Base-by-base conservation (phyloP, 2,797 vertebrate genomes). In the Psittacula echo region DNA sequence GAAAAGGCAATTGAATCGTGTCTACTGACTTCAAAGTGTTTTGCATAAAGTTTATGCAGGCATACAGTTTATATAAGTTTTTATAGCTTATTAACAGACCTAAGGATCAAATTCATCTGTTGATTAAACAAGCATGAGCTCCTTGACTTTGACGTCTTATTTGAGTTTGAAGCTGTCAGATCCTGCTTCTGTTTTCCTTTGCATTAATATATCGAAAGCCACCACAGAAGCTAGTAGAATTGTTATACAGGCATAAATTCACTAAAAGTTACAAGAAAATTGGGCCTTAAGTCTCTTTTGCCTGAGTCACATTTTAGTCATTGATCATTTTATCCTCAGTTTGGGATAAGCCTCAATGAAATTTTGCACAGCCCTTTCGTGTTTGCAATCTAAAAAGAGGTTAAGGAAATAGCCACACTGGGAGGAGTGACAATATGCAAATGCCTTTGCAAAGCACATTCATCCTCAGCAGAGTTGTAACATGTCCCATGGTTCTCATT, bases 341-440 rank as follows among this genome's bases (percentile, higher is more conserved):
- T 95, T 95, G 94, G 86, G 90, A 95, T 85, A 64, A 95, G 86
- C 50, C 70, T 94, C 29, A 2, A 89, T 90, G 84, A 94, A 95
- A 76, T 89, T 91, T 93, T 93, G 84, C 70, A 51, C 84, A 96
- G 78, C 62, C 90, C 81, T 89, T 39, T 90, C 0, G 1, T 91
- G 66, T 91, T 89, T 93, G 93, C 78, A 96, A 90, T 96, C 90
- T 95, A 91, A 95, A 97, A 96, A 81, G 96, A 95, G 95, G 95
- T 96, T 97, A 96, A 96, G 86, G 50, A 96, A 97, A 95, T 95
- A 94, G 93, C 81, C 96, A 92, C 94, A 78, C 54, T 93, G 95
- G 96, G 95, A 96, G 94, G 95, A 96, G 96, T 97, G 96, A 97
- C 96, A 97, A 87, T 95, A 96, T 97, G 96, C 86, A 96, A 96